phyloP scores from a whole-genome alignment of 2,888 invertebrate genomes.

The Melinaea menophilus region DNA sequence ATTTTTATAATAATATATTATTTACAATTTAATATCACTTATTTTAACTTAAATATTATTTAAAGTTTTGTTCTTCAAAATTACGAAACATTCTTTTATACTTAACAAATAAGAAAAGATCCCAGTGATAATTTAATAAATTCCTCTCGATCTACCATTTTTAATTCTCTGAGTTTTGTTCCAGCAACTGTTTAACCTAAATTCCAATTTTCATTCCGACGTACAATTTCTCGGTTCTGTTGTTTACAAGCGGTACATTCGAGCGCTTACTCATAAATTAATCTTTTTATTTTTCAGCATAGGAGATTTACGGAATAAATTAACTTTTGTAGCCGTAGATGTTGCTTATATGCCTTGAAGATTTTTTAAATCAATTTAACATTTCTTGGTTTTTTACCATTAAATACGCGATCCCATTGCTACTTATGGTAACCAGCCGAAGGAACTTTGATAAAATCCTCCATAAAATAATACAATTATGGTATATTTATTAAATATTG shows the following conservation, averaged over 20 bases:
- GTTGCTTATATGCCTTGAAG: background rate
- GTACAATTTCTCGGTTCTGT: constrained; percentile 37
- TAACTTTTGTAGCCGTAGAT: background rate
- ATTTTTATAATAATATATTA: no score
- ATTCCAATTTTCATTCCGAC: constrained; percentile 45
- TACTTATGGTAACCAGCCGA: no score
- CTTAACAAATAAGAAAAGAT: background rate
- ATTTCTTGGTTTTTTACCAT: background rate
- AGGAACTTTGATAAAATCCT: no score
- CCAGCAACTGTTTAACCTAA: constrained; percentile 6
- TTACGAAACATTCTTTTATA: background rate
- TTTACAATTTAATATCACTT: no score
- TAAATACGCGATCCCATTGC: no score
- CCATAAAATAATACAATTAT: no score
- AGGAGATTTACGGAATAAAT: constrained; percentile 3
- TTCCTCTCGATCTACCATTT: constrained; percentile 3
- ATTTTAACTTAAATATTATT: no score
- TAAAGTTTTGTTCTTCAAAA: no score
- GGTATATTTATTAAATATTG: no score
- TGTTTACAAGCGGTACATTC: constrained; percentile 4
- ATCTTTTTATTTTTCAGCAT: constrained; percentile 1
- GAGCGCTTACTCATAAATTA: constrained; percentile 5
- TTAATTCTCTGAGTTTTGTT: constrained; percentile 5
- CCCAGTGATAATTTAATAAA: constrained; percentile 7
- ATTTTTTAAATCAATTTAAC: background rate